Percentiles rank a stretch among this genome's conserved stretches.
Evolutionary conservation across 1,140 invertebrate species (phyloP).

Genomic region (Venturia canescens): DNA sequence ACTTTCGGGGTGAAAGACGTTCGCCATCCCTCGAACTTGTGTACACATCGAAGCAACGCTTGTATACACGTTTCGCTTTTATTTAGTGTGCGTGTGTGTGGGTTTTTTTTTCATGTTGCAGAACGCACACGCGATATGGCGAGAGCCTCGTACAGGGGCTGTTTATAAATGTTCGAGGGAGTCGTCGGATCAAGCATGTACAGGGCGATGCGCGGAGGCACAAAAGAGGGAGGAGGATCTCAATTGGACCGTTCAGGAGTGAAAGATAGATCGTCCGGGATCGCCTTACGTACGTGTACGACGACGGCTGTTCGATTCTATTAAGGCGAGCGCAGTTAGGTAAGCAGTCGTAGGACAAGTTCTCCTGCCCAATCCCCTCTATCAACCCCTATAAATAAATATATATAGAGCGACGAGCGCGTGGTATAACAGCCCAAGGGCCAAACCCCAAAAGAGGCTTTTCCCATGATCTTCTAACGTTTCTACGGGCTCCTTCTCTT

Average conservation of each 20-base stretch:
- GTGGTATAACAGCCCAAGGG: conserved; percentile 26
- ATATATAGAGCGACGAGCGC: not conserved
- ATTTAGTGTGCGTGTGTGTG: too few species aligned
- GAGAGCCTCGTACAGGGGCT: conserved; percentile 34
- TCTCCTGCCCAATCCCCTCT: conserved; percentile 38
- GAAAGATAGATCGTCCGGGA: conserved; percentile 68
- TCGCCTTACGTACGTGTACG: conserved; percentile 63
- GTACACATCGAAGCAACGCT: conserved; percentile 15
- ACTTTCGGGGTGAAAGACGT: conserved; percentile 53
- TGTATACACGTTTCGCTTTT: conserved; percentile 44
- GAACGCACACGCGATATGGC: conserved; percentile 5
- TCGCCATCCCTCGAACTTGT: conserved; percentile 26
- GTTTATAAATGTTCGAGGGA: conserved; percentile 55
- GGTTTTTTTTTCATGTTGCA: not conserved
- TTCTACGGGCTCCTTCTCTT: conserved; percentile 32
- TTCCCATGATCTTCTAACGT: conserved; percentile 20
- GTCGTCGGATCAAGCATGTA: conserved; percentile 47
- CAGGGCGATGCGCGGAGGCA: conserved; percentile 51
- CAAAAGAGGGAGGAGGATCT: conserved; percentile 53
- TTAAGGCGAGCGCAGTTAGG: conserved; percentile 58
- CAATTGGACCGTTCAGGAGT: conserved; percentile 64
- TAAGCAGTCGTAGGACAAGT: conserved; percentile 30
- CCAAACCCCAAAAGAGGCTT: conserved; percentile 54
- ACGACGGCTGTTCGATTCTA: conserved; percentile 66
- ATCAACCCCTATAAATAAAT: conserved; percentile 6